Conservation (phyloP, 2,797 vertebrate genomes). For the Molossus alvarezi region DNA sequence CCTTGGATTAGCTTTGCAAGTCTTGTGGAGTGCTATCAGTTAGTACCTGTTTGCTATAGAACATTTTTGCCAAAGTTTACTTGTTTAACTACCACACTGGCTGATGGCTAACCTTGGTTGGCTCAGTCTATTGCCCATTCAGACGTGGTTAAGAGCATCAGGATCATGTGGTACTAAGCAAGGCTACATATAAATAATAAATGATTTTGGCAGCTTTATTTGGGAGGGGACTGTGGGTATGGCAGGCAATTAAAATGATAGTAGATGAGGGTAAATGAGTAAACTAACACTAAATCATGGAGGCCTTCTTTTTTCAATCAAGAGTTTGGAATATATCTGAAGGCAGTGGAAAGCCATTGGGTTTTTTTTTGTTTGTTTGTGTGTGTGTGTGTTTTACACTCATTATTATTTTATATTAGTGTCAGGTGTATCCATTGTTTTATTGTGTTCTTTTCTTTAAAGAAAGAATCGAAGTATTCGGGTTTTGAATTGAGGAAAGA, state of each 20-base stretch:
- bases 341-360: neutral
- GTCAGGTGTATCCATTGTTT: neutral
- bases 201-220: slow-evolving; percentile 46
- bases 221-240: neutral
- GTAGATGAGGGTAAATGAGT: neutral
- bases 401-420: neutral
- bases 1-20: slow-evolving; percentile 42
- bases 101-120: neutral
- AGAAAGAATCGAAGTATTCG: slow-evolving; percentile 1
- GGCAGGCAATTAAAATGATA: neutral
- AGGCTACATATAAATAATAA: neutral
- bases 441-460: slow-evolving; percentile 18
- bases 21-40: neutral
- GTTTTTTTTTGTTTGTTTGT: neutral
- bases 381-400: neutral
- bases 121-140: neutral
- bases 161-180: neutral
- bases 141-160: slow-evolving; percentile 41
- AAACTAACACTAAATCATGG: neutral
- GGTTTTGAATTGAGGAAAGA: slow-evolving; percentile 43
- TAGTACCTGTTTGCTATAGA: slow-evolving; percentile 10
- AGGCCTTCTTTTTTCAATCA: slow-evolving; percentile 25
- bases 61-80: slow-evolving; percentile 30
- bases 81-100: neutral
- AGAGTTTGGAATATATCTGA: slow-evolving; percentile 35